Conservation (phyloP, 1,140 invertebrate genomes). For the Onthophagus taurus region DNA sequence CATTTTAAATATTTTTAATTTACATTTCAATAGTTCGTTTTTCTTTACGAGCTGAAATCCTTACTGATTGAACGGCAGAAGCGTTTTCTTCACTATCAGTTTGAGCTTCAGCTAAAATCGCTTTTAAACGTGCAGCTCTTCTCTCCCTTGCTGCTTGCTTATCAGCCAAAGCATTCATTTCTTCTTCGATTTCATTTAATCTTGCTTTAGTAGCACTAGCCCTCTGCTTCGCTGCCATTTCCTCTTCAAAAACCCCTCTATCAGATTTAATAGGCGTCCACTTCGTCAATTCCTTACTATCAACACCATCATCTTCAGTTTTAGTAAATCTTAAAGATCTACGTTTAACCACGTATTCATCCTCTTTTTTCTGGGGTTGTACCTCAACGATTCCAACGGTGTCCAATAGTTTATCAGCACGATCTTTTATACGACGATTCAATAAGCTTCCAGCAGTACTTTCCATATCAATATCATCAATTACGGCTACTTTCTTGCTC, state of each 20-base stretch:
- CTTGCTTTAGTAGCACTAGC: slow-evolving; percentile 41
- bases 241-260: slow-evolving; percentile 5
- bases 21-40: slow-evolving; percentile 16
- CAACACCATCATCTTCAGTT: slow-evolving; percentile 26
- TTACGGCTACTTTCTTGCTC: slow-evolving; percentile 43
- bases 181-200: slow-evolving; percentile 49
- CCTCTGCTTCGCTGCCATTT: slow-evolving; percentile 20
- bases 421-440: slow-evolving; percentile 41
- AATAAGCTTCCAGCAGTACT: slow-evolving; percentile 44
- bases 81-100: slow-evolving; percentile 25
- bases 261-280: slow-evolving; percentile 40
- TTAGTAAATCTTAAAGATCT: slow-evolving; percentile 42
- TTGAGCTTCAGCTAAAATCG: slow-evolving; percentile 44
- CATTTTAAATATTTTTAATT: no score
- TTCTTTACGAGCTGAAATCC: slow-evolving; percentile 12
- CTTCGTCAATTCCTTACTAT: slow-evolving; percentile 37
- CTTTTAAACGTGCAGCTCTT: slow-evolving; percentile 45
- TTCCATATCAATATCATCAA: slow-evolving; percentile 48
- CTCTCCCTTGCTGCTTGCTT: slow-evolving; percentile 47
- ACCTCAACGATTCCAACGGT: slow-evolving; percentile 38
- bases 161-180: slow-evolving; percentile 48
- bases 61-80: slow-evolving; percentile 12
- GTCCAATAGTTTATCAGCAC: slow-evolving; percentile 49
- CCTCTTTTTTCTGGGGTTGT: slow-evolving; percentile 36
- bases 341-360: slow-evolving; percentile 35